phyloP scores from a whole-genome alignment of 2,797 vertebrate species.

The Sebastolobus alascanus region DNA sequence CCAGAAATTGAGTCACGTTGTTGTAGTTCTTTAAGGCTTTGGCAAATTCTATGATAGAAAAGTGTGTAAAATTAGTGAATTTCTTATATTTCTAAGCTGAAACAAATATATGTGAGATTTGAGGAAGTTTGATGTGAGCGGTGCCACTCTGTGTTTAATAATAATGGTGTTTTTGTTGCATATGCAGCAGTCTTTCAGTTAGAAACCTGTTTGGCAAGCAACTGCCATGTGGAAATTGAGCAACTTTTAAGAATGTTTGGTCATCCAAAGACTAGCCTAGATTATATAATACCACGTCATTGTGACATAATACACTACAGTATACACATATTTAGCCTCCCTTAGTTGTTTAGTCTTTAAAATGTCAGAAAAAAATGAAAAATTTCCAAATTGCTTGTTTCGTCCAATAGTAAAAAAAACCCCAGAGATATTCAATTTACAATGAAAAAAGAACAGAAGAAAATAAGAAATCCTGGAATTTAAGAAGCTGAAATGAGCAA shows the following conservation, averaged over 20 bases:
- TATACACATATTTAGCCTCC: neutral
- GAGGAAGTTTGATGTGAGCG: neutral
- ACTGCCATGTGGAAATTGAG: constrained; percentile 18
- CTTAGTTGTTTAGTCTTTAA: neutral
- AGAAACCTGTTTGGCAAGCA: constrained; percentile 33
- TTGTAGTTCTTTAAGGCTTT: constrained; percentile 68
- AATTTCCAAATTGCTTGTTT: neutral
- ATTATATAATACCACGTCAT: too few relatives aligned
- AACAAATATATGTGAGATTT: neutral
- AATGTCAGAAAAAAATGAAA: neutral
- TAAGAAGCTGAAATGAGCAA: neutral
- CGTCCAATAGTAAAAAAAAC: neutral
- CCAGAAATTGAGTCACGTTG: neutral
- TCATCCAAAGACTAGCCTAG: neutral
- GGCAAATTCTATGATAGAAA: neutral
- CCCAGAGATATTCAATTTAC: neutral
- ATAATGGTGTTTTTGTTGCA: neutral
- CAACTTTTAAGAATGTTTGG: constrained; percentile 3
- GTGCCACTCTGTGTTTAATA: neutral
- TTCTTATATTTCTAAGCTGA: neutral
- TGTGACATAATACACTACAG: neutral
- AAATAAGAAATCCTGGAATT: neutral
- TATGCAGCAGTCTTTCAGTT: neutral
- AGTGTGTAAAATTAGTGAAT: neutral
- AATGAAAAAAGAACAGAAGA: neutral